Percentiles rank a stretch among this genome's conserved stretches.
These are phyloP conservation scores for Corythaixoides concolor DNA, from an alignment of 2,113 vertebrate species.

Conservation along the genomic window DNA sequence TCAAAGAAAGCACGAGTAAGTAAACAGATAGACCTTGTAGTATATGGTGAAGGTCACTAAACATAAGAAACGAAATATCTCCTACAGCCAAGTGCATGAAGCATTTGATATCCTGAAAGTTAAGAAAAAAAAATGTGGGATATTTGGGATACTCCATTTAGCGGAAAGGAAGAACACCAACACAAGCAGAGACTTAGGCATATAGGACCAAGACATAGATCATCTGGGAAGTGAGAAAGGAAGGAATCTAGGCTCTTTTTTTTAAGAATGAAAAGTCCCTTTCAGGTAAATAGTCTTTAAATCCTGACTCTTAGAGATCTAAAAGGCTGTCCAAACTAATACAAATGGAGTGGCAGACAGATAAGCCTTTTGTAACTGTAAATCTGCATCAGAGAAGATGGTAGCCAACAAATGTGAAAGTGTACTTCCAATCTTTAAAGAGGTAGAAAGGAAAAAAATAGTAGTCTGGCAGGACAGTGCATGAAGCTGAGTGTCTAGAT, in stretches of 20 bases:
- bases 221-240: background rate
- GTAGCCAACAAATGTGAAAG: background rate
- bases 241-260: background rate
- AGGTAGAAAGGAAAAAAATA: background rate
- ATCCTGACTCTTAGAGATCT: background rate
- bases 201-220: background rate
- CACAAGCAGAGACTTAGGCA: background rate
- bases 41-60: constrained; percentile 28
- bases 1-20: background rate
- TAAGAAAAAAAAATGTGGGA: no score
- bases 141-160: background rate
- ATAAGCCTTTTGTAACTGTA: background rate
- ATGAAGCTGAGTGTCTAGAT: background rate
- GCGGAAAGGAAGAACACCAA: background rate
- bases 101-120: background rate
- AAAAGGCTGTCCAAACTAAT: background rate
- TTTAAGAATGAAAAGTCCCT: background rate
- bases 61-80: background rate
- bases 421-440: background rate
- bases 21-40: constrained; percentile 12
- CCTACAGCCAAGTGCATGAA: background rate
- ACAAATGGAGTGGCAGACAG: background rate
- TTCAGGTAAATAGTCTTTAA: background rate
- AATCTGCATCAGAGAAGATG: background rate
- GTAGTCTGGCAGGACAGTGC: background rate